Conservation (phyloP, 2,888 invertebrate genomes). For the Ceramica pisi region DNA sequence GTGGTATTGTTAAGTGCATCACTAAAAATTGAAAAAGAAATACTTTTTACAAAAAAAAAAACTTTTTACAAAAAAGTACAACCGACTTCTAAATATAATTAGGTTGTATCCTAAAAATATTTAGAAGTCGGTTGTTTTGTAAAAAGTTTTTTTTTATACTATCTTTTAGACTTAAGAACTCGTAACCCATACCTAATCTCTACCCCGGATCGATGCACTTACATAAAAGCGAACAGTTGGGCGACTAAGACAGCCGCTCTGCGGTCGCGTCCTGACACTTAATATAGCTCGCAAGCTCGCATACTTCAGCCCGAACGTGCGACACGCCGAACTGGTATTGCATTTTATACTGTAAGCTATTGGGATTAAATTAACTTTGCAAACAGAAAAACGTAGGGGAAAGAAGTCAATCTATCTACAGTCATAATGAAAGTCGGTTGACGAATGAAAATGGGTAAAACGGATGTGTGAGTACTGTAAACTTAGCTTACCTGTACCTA, state of each 20-base stretch:
- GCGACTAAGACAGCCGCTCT: conserved; percentile 59
- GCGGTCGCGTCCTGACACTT: conserved; percentile 57
- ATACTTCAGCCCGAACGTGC: conserved; percentile 46
- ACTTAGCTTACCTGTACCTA: too few relatives aligned
- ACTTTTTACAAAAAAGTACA: too few relatives aligned
- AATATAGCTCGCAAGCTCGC: conserved; percentile 54
- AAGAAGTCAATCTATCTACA: background rate
- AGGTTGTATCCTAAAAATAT: too few relatives aligned
- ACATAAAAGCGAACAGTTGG: conserved; percentile 27
- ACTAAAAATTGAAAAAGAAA: too few relatives aligned
- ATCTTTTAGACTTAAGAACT: background rate
- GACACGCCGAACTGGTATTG: conserved; percentile 45
- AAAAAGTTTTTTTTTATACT: too few relatives aligned
- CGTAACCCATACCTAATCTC: conserved; percentile 7
- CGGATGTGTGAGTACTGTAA: too few relatives aligned
- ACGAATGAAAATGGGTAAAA: too few relatives aligned
- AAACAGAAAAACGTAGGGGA: background rate
- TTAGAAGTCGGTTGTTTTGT: too few relatives aligned
- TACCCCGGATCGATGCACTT: conserved; percentile 37
- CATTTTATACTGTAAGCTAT: conserved; percentile 56
- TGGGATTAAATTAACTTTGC: conserved; percentile 20
- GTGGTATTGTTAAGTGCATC: too few relatives aligned
- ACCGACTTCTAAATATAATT: too few relatives aligned
- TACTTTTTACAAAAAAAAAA: too few relatives aligned
- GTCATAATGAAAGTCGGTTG: background rate